These are phyloP conservation scores for Hecatera dysodea DNA, from an alignment of 2,888 invertebrate species.

Conservation along the genomic window DNA sequence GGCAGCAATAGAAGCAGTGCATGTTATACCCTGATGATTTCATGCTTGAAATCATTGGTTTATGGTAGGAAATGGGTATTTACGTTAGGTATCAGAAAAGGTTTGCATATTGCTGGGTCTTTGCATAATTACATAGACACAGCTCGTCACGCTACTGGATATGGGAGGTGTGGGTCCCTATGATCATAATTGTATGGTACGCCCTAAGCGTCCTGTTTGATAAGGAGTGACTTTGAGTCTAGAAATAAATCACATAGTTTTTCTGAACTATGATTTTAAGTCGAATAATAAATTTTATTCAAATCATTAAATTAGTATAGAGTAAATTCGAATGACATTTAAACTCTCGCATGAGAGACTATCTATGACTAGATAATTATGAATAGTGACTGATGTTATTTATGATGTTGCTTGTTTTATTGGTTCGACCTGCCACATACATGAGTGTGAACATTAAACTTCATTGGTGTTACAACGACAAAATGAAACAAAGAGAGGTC, in stretches of 20 bases:
- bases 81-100: conserved; percentile 47
- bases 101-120: conserved; percentile 49
- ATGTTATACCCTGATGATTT: conserved; percentile 13
- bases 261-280: background rate
- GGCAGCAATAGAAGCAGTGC: background rate
- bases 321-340: background rate
- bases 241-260: conserved; percentile 18
- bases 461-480: conserved; percentile 63
- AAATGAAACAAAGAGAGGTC: conserved; percentile 61
- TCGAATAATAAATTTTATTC: background rate
- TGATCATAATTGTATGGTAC: conserved; percentile 12
- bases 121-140: conserved; percentile 44
- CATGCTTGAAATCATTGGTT: conserved; percentile 19
- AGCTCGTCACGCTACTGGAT: conserved; percentile 46
- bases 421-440: conserved; percentile 4
- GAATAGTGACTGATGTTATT: background rate
- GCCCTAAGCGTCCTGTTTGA: conserved; percentile 17
- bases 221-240: conserved; percentile 4
- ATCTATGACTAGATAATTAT: no score
- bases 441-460: conserved; percentile 19
- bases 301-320: background rate
- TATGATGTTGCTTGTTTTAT: background rate
- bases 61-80: conserved; percentile 31
- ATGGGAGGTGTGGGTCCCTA: conserved; percentile 14
- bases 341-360: background rate